Conservation (phyloP, 2,888 invertebrate genomes). For the Atrina japonica region DNA sequence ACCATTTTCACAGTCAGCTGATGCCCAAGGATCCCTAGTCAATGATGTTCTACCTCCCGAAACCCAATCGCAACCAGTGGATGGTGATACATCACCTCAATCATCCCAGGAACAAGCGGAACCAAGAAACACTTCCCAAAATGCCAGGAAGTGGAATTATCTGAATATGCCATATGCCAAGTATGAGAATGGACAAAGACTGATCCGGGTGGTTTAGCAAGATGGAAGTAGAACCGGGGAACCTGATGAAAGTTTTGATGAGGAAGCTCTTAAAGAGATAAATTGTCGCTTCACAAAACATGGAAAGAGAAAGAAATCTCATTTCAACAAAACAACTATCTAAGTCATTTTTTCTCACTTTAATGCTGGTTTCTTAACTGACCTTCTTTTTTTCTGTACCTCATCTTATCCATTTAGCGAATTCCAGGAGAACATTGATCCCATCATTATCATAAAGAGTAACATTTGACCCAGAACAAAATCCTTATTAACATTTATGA, state of each 20-base stretch:
- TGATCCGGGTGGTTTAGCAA: constrained; percentile 8
- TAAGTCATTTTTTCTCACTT: too few species aligned
- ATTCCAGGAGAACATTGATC: too few species aligned
- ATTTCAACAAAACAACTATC: not conserved
- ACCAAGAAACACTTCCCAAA: not conserved
- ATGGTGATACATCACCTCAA: not conserved
- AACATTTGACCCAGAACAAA: too few species aligned
- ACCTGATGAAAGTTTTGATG: constrained; percentile 13
- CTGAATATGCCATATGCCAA: not conserved
- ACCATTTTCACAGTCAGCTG: not conserved
- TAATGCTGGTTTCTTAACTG: too few species aligned
- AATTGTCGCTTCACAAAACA: not conserved
- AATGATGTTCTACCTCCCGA: not conserved
- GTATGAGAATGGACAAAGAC: constrained; percentile 12
- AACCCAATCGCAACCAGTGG: not conserved
- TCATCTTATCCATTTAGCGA: too few species aligned
- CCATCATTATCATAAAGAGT: too few species aligned
- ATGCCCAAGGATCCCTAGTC: not conserved
- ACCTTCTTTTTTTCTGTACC: not conserved
- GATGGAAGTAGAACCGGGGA: constrained; percentile 21
- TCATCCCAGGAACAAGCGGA: not conserved
- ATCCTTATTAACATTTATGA: too few species aligned
- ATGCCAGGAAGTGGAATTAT: not conserved
- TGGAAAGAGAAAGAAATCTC: constrained; percentile 5
- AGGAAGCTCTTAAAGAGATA: not conserved